Base-by-base conservation (phyloP, 64 coral and sea anemone genomes). In the Montipora efflorescens region DNA sequence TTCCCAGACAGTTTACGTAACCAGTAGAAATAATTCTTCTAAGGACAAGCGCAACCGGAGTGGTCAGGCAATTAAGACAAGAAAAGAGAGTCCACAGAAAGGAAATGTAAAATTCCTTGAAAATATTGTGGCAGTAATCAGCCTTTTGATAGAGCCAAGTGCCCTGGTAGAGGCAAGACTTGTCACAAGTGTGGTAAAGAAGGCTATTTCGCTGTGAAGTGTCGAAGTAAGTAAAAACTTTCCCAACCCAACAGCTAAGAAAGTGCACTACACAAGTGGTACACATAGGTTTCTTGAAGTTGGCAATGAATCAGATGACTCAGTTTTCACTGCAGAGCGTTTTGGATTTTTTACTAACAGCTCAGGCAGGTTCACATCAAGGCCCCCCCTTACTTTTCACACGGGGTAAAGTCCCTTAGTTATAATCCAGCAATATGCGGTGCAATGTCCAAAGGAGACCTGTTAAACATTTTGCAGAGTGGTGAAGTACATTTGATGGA, bases 331-430 rank as follows among this genome's bases (percentile, higher is more conserved):
- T 23, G 12, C n/a, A 45, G 80, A 83, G 23, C 79, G 22, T 7
- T 25, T 83, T 83, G 59, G 58, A 83, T 57, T 83, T 66, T 57
- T 83, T 45, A 83, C 23, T 10, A 83, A 58, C 15, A 83, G 66
- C 10, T 5, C 6, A 4, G 13, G 57, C 80, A 66, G 14, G 45
- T 83, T 57, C 11, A 45, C 57, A 18, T 83, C 43, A 6, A 83
- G 64, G 80, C 57, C 45, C 64, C 80, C 80, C 1, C 9, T 83
- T 3, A 83, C 12, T 2, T 62, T 83, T 66, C 21, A 46, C 22
- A 59, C 55, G 0, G 79, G 61, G 79, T 64, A 64, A 4, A 64
- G 14, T 12, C 61, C 61, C 13, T 4, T 25, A 64, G 23, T 83
- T 25, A 67, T 20, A 64, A 83, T 58, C 44, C 80, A 83, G 10